phyloP scores from a whole-genome alignment of 2,888 invertebrate species.

The Ophioninae sp. region DNA sequence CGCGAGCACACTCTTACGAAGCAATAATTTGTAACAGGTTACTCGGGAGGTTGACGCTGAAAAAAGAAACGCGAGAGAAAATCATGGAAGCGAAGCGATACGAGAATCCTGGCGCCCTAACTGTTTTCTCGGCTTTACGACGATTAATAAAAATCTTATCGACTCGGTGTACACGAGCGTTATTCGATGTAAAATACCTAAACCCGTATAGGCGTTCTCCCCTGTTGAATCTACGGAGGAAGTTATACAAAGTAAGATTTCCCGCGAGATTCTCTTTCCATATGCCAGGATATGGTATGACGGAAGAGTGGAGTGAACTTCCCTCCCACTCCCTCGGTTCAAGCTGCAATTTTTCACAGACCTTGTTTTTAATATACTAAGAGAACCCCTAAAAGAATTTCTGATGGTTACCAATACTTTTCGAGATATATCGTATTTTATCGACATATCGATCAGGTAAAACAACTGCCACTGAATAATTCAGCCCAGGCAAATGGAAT shows the following conservation, averaged over 20 bases:
- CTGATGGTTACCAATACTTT: no score
- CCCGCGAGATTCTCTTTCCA: neutral
- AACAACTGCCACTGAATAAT: no score
- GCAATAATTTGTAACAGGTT: slow-evolving; percentile 56
- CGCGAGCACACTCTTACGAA: slow-evolving; percentile 4
- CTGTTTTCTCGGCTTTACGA: slow-evolving; percentile 20
- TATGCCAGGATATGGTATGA: neutral
- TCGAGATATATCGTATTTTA: no score
- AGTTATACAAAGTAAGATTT: slow-evolving; percentile 19
- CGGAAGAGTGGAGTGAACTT: neutral
- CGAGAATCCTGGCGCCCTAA: slow-evolving; percentile 28
- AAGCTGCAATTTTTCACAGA: no score
- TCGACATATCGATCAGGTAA: no score
- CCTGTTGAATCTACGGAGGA: slow-evolving; percentile 34
- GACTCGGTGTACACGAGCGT: neutral
- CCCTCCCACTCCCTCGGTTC: no score
- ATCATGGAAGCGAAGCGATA: slow-evolving; percentile 19
- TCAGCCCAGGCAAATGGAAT: no score
- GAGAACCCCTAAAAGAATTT: no score
- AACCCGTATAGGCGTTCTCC: neutral
- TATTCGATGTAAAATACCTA: slow-evolving; percentile 25
- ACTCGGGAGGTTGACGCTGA: slow-evolving; percentile 1
- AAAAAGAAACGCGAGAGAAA: slow-evolving; percentile 18
- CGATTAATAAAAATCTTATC: slow-evolving; percentile 53
- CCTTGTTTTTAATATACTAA: no score